phyloP scores from a whole-genome alignment of 2,888 invertebrate genomes.

The Drosophila ezoana region DNA sequence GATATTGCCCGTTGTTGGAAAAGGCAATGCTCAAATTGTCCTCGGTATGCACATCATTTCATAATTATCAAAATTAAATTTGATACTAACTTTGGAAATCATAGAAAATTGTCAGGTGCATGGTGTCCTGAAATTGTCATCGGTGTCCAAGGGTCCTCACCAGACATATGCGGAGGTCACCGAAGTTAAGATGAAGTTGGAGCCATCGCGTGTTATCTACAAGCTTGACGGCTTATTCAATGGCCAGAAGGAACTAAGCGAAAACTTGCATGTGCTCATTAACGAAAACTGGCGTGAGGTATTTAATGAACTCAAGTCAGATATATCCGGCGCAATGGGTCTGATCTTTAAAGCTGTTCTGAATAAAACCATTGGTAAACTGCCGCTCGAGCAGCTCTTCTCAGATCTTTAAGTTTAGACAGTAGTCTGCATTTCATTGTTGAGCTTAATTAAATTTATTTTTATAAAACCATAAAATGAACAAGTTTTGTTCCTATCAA shows the following conservation, averaged over 20 bases:
- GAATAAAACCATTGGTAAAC: conserved; percentile 80
- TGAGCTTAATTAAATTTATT: conserved; percentile 4
- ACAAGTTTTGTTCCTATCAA: conserved; percentile 2
- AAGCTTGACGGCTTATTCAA: conserved; percentile 84
- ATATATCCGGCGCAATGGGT: conserved; percentile 82
- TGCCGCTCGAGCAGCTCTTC: conserved; percentile 79
- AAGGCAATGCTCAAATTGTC: conserved; percentile 65
- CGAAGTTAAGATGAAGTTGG: conserved; percentile 53
- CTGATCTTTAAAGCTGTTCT: conserved; percentile 81
- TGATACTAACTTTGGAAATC: background rate
- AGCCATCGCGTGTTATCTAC: conserved; percentile 63
- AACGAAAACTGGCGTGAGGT: conserved; percentile 85
- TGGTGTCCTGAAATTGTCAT: conserved; percentile 37
- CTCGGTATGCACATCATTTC: conserved; percentile 59
- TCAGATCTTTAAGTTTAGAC: conserved; percentile 3
- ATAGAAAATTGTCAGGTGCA: conserved; percentile 44
- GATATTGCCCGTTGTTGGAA: conserved; percentile 79
- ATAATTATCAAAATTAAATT: background rate
- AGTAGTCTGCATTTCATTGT: conserved; percentile 1
- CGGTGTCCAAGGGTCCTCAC: conserved; percentile 59
- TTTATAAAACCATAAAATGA: conserved; percentile 10
- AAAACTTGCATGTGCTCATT: conserved; percentile 83
- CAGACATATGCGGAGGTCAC: conserved; percentile 52
- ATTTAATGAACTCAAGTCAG: conserved; percentile 82
- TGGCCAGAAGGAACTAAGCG: conserved; percentile 84